A percentile compares a stretch with the other conserved stretches of the same genome.
Evolutionary conservation across 2,888 invertebrate genomes (phyloP).

Genomic region (Volucella inanis): DNA sequence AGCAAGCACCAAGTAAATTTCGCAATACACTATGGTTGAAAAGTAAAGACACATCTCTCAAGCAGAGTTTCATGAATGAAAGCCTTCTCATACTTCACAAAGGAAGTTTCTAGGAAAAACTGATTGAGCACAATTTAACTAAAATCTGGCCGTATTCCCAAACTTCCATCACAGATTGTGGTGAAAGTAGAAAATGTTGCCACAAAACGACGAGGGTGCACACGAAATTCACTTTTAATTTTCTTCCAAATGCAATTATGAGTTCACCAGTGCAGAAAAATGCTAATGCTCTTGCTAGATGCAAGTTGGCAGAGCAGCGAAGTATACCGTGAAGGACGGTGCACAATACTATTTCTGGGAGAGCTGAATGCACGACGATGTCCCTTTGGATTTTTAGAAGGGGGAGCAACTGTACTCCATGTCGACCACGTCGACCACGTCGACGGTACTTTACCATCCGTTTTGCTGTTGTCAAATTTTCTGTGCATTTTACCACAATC

Average conservation of each 20-base stretch:
- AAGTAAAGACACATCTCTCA: background rate
- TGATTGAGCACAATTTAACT: too few relatives aligned
- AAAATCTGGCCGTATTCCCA: background rate
- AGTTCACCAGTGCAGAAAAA: slow-evolving; percentile 61
- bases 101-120: too few relatives aligned
- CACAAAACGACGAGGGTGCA: slow-evolving; percentile 2
- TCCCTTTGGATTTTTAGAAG: background rate
- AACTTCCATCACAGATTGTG: background rate
- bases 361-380: slow-evolving; percentile 7
- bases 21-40: slow-evolving; percentile 7
- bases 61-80: too few relatives aligned
- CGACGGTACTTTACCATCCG: slow-evolving; percentile 8
- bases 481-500: slow-evolving; percentile 23
- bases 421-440: background rate
- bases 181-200: background rate
- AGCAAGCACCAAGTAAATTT: slow-evolving; percentile 16
- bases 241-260: slow-evolving; percentile 53
- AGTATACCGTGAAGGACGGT: background rate
- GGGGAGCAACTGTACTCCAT: background rate
- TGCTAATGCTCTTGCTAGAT: slow-evolving; percentile 43
- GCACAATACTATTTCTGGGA: too few relatives aligned
- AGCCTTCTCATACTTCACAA: too few relatives aligned
- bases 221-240: slow-evolving; percentile 49
- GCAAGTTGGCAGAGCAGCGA: slow-evolving; percentile 4
- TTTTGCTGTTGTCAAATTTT: slow-evolving; percentile 29